Evolutionary conservation across 2,888 invertebrate genomes (phyloP).

Genomic region (Pyrrhia umbra): DNA sequence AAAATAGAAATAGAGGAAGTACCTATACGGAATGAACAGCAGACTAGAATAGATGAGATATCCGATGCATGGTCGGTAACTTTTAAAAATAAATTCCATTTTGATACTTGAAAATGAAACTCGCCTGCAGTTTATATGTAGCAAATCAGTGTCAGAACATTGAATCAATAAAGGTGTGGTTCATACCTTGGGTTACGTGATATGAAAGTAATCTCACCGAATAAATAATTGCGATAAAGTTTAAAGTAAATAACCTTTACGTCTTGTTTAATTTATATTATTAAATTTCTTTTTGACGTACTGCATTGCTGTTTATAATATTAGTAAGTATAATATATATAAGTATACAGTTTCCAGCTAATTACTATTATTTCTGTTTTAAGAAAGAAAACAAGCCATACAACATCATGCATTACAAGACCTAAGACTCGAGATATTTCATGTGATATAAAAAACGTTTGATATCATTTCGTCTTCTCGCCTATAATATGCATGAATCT

Average conservation of each 20-base stretch:
- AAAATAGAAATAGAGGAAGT: conserved; percentile 84
- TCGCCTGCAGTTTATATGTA: neutral
- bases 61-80: conserved; percentile 70
- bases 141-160: neutral
- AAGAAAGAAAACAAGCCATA: no score
- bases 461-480: no score
- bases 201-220: neutral
- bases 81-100: conserved; percentile 61
- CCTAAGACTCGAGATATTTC: no score
- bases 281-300: no score
- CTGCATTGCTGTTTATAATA: no score
- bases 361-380: no score
- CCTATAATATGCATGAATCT: no score
- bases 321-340: no score
- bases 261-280: neutral
- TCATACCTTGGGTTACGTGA: neutral
- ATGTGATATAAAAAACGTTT: no score
- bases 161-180: conserved; percentile 1
- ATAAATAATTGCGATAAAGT: neutral
- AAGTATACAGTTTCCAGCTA: no score
- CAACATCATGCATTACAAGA: no score
- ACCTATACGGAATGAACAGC: conserved; percentile 77
- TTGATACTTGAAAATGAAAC: conserved; percentile 48
- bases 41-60: conserved; percentile 76
- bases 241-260: neutral